Base-by-base conservation (phyloP, 2,888 invertebrate species). In the Rhogogaster chlorosoma region DNA sequence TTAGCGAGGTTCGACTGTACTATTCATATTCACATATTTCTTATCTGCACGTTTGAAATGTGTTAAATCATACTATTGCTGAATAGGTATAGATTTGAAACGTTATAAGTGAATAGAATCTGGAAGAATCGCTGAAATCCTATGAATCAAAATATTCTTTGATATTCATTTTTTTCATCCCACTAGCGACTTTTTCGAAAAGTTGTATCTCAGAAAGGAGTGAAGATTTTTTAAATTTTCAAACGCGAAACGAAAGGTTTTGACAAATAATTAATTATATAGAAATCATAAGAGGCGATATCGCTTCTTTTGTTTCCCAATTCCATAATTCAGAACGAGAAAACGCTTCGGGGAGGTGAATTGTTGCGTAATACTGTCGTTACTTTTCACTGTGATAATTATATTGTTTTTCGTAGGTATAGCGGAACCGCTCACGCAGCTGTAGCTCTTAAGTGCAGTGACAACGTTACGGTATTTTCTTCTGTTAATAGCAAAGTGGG, bases 401-500 rank as follows among this genome's bases (percentile, higher is more conserved):
- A 36, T 32, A 77, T 29, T 26, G 49, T 77, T 77, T 32, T 53
- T 29, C 26, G 32, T 22, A 77, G 32, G 26, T 67, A 67, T 29
- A 53, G 26, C 26, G 45, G 53, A 53, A 53, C 67, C 67, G 64
- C 26, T n/a, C n/a, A n/a, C n/a, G n/a, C n/a, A n/a, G n/a, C n/a
- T n/a, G 32, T 22, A 22, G 26, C 61, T n/a, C 61, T n/a, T 15
- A n/a, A 29, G 32, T 29, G 29, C 49, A 29, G 77, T 49, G 29
- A 53, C 53, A 9, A 49, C 49, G 77, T 77, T 77, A 53, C 77
- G 77, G 77, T 77, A 77, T 53, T 77, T 77, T 77, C 15, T 45
- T 77, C 77, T 32, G 77, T 77, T 77, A 77, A 77, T 77, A 77
- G 32, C 73, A 22, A 73, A 38, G 38, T n/a, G 26, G 73, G 45